phyloP scores from a whole-genome alignment of 2,888 invertebrate genomes.

The Eilema depressum region DNA sequence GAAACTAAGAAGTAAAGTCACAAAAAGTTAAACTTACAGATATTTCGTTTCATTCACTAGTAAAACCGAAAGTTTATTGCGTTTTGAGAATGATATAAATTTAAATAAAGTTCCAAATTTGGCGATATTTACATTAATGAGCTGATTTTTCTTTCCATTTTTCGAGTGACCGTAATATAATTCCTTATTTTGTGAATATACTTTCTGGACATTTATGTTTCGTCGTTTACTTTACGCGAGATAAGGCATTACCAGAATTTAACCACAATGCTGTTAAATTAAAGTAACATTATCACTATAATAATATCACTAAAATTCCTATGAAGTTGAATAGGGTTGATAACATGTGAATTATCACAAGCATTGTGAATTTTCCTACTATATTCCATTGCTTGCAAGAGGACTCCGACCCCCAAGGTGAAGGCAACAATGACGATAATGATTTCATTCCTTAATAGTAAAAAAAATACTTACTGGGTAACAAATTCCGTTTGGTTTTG shows the following conservation, averaged over 20 bases:
- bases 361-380: background rate
- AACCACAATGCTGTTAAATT: too few species aligned
- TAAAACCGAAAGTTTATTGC: background rate
- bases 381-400: too few species aligned
- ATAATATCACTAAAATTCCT: background rate
- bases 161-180: background rate
- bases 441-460: background rate
- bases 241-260: background rate
- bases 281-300: too few species aligned
- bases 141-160: background rate
- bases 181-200: background rate
- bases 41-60: background rate
- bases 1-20: background rate
- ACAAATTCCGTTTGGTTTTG: conserved; percentile 66
- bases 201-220: background rate
- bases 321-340: background rate
- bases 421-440: too few species aligned
- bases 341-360: background rate
- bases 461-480: conserved; percentile 68
- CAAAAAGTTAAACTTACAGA: background rate
- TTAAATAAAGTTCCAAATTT: background rate
- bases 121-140: too few species aligned
- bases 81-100: background rate
- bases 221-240: background rate
- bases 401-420: too few species aligned